Base-by-base conservation (phyloP, 1,140 invertebrate genomes). In the Aplysia californica region DNA sequence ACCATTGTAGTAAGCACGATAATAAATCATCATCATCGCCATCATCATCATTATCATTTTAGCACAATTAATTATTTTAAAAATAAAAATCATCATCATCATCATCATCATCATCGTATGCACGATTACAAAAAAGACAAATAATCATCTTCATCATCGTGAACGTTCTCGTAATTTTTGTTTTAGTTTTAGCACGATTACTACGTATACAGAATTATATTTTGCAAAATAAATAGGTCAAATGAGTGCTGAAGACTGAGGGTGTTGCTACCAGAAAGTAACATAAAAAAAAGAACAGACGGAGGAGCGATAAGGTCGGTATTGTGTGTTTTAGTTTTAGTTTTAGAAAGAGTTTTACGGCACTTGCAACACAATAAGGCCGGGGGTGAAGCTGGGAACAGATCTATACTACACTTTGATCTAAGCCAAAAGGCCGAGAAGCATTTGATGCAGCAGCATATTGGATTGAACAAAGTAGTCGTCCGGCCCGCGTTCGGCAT, bases 11-110 rank as follows among this genome's bases (percentile, higher is more conserved):
- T 66, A 21, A 66, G 5, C 31, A 66, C 36, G 6, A 59, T 59
- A n/a, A 59, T 66, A 18, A 66, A 66, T 66, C 64, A 66, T 66
- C 64, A 66, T 66, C 64, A 66, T 66, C 64, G 36, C 36, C 64
- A 66, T 66, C 64, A 66, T 66, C 64, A 66, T 66, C 64, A 66
- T 66, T 35, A 66, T 66, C 64, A 66, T 31, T 35, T 26, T 59
- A n/a, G 31, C n/a, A n/a, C n/a, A 26, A n/a, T 26, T 59, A n/a
- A 59, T 59, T 29, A 59, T 59, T 29, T 26, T 59, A n/a, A 59
- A 6, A n/a, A 59, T 59, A n/a, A 59, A n/a, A 4, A 59, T 59
- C 56, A 66, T 66, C 64, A 66, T 66, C 18, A 66, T 66, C 64
- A 31, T 66, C 18, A 66, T 66, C 64, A 66, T 66, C 64, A 66